Evolutionary conservation across 35 echinoderm and acorn worm genomes (phyloP).

Genomic region (Hemicentrotus pulcherrimus): DNA sequence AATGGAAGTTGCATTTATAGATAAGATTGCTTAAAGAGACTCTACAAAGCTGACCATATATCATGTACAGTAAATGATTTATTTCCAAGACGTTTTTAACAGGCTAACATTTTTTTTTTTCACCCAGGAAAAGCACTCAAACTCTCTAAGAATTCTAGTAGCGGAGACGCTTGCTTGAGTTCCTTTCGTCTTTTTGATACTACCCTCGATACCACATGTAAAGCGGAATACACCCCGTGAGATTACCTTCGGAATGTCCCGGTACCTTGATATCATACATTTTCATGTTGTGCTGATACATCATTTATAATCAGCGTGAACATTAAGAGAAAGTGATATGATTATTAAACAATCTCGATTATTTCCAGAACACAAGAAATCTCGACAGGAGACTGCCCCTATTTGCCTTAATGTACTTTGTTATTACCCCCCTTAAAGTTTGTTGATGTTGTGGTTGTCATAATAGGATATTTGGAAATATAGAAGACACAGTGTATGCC

Average conservation of each 20-base stretch:
- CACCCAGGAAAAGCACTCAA: too few species aligned
- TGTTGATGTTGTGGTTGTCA: neutral
- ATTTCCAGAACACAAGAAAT: neutral
- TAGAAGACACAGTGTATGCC: neutral
- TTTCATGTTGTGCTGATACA: neutral
- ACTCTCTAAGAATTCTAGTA: too few species aligned
- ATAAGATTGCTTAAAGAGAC: too few species aligned
- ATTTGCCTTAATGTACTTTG: neutral
- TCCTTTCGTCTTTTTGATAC: too few species aligned
- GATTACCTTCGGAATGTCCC: neutral
- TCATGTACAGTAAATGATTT: too few species aligned
- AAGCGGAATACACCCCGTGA: neutral
- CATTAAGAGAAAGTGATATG: neutral
- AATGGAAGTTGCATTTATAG: too few species aligned
- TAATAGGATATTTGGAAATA: neutral
- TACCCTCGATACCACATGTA: too few species aligned
- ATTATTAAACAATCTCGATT: neutral
- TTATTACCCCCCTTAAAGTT: neutral
- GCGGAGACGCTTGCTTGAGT: too few species aligned
- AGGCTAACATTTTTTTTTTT: too few species aligned
- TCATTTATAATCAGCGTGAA: neutral
- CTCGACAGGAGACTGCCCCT: neutral
- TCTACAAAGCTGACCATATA: too few species aligned
- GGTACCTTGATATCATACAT: neutral
- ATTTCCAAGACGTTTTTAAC: too few species aligned